Conservation (phyloP, 2,797 vertebrate genomes). For the Enteromius paludinosus region DNA sequence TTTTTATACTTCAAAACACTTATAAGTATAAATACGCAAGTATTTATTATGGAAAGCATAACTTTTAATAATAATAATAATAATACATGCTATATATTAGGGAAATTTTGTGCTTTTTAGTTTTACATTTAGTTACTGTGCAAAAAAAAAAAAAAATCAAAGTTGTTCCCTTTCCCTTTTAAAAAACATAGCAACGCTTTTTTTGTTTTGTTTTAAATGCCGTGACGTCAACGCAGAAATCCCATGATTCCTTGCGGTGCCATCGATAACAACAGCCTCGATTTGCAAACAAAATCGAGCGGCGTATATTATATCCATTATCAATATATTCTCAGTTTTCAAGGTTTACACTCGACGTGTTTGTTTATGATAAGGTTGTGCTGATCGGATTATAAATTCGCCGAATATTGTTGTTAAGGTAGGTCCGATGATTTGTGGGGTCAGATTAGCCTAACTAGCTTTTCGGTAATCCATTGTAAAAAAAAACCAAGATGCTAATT, state of each 20-base stretch:
- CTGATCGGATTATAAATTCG: neutral
- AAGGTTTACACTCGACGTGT: neutral
- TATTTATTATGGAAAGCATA: neutral
- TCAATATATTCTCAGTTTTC: neutral
- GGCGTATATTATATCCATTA: neutral
- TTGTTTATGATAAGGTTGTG: neutral
- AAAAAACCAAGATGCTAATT: neutral
- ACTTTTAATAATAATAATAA: neutral
- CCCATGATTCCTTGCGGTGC: constrained; percentile 55
- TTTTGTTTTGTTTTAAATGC: constrained; percentile 81
- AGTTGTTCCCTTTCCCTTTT: neutral
- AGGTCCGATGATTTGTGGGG: constrained; percentile 16
- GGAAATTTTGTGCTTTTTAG: no score
- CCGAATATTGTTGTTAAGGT: constrained; percentile 31
- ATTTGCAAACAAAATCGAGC: constrained; percentile 28
- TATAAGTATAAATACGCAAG: neutral
- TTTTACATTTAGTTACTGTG: no score
- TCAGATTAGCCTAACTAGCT: constrained; percentile 45
- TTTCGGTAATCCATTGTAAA: constrained; percentile 31
- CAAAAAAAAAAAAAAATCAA: neutral
- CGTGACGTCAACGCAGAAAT: constrained; percentile 62
- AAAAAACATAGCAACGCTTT: constrained; percentile 60
- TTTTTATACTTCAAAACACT: neutral
- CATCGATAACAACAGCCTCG: constrained; percentile 48
- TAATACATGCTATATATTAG: no score